Conservation (phyloP, 1,140 invertebrate species). For the Heliconius himera region DNA sequence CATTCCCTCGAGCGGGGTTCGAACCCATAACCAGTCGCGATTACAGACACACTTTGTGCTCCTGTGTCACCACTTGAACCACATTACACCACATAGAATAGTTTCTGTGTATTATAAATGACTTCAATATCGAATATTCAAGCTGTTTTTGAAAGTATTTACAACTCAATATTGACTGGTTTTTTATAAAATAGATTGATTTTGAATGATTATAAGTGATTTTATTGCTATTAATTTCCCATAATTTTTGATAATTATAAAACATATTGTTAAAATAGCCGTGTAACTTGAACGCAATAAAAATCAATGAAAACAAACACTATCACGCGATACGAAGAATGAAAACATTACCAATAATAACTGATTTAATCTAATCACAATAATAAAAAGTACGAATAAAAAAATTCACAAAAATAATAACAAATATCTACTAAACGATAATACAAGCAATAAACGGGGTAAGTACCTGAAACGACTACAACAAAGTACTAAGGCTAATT, state of each 20-base stretch:
- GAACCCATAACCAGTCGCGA: no score
- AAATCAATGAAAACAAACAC: background rate
- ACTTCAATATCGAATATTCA: no score
- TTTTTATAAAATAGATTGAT: background rate
- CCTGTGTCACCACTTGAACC: no score
- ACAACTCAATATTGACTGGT: no score
- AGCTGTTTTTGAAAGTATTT: no score
- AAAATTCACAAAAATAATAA: background rate
- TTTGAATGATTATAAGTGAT: background rate
- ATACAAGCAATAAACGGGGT: background rate
- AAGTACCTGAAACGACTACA: background rate
- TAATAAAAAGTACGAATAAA: background rate
- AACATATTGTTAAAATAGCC: no score
- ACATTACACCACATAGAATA: background rate
- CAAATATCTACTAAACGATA: background rate
- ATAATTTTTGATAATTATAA: background rate
- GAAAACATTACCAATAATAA: background rate
- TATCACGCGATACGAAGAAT: background rate
- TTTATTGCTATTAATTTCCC: background rate
- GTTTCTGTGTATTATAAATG: background rate
- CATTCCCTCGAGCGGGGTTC: no score
- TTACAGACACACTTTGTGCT: no score
- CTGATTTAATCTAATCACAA: background rate
- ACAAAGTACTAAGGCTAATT: constrained; percentile 18
- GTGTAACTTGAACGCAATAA: background rate